Evolutionary conservation across 2,113 vertebrate species (phyloP).

Genomic region (Suricata suricatta): DNA sequence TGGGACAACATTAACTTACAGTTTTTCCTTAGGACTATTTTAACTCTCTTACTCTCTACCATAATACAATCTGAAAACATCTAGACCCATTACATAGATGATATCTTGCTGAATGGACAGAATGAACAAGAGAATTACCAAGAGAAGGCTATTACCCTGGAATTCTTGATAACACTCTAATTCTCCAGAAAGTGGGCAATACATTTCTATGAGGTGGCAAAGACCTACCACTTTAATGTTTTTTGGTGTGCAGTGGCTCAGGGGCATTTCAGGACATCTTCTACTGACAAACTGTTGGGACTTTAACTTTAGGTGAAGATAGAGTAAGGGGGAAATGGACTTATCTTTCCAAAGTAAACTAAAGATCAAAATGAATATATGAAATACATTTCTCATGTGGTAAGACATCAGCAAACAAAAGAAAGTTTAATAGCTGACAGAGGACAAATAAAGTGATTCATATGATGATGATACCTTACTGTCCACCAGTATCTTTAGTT

Average conservation of each 20-base stretch:
- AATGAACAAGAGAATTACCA: neutral
- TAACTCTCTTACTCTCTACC: neutral
- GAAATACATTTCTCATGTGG: neutral
- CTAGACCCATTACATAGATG: slow-evolving; percentile 1
- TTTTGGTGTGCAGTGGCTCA: neutral
- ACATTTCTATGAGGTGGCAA: neutral
- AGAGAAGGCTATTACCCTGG: neutral
- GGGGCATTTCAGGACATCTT: neutral
- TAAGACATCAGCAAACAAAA: neutral
- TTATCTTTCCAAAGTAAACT: neutral
- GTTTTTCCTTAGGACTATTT: neutral
- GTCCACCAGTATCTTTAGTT: neutral
- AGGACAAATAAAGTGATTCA: neutral
- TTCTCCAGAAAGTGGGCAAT: neutral
- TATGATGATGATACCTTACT: neutral
- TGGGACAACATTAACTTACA: neutral
- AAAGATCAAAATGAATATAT: slow-evolving; percentile 31
- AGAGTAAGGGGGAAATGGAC: neutral
- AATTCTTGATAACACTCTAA: neutral
- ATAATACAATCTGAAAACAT: neutral
- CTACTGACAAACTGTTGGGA: neutral
- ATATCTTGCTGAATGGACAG: neutral
- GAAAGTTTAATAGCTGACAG: neutral
- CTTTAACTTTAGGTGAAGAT: slow-evolving; percentile 10
- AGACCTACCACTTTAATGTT: neutral